Evolutionary conservation across 2,888 invertebrate genomes (phyloP), one percentile per base, ranked within the genome.

Genomic region (Seira sanloemensis): DNA sequence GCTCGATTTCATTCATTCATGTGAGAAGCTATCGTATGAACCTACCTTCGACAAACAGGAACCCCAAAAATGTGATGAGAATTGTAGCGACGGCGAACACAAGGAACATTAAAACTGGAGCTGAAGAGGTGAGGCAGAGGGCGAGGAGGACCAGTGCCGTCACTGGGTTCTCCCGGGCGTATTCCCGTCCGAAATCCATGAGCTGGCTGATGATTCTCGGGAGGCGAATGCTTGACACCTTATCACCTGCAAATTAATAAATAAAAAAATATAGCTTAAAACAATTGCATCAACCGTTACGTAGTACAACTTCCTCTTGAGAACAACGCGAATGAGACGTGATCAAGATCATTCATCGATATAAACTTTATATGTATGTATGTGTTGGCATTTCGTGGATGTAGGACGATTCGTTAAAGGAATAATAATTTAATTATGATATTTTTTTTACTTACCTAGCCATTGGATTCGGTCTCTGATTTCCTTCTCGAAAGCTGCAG

Each of bases 401-500:
- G n/a, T n/a, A n/a, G n/a, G n/a, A n/a, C n/a, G n/a, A n/a, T n/a
- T n/a, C n/a, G n/a, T n/a, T n/a, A n/a, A n/a, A n/a, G n/a, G n/a
- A n/a, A n/a, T n/a, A n/a, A n/a, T n/a, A n/a, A n/a, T n/a, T n/a
- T n/a, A n/a, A n/a, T n/a, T n/a, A n/a, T n/a, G n/a, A n/a, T n/a
- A n/a, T 37, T 37, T 7, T 37, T 37, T 37, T 37, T 23, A 62
- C 87, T 87, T 86, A 89, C 89, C 88, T 50, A 88, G 65, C 86
- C 85, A 86, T 66, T 87, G 86, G 27, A 89, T 84, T 65, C 87
- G 75, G 54, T 88, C 87, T 68, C 88, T 27, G 37, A 89, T 82
- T 79, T 89, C 87, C 82, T 89, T 88, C 78, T 89, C 89, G 71
- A 89, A 84, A 21, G 86, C 87, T 4, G 89, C 87, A 9, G 89